Percentiles rank a stretch among this genome's conserved stretches.
Evolutionary conservation across 2,888 invertebrate species (phyloP).

Genomic region (Euphydryas editha): DNA sequence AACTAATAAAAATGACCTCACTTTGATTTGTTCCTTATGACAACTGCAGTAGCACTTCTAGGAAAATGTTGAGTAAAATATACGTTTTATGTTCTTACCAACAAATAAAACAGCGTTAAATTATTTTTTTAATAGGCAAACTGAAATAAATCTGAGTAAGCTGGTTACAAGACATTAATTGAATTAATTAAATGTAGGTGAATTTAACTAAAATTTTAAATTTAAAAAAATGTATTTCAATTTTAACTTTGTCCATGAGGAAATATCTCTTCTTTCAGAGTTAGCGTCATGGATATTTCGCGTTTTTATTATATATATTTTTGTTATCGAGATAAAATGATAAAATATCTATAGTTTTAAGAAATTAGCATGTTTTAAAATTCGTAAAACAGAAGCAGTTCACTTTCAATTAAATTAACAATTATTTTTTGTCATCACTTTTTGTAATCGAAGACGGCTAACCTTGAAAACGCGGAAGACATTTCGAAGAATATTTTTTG

Average conservation of each 20-base stretch:
- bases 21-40: conserved; percentile 12
- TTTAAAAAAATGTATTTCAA: too few relatives aligned
- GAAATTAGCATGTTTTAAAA: conserved; percentile 18
- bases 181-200: background rate
- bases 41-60: background rate
- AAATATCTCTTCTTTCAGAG: too few relatives aligned
- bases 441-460: conserved; percentile 53
- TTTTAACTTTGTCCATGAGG: too few relatives aligned
- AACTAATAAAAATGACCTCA: conserved; percentile 19
- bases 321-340: conserved; percentile 6
- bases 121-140: background rate
- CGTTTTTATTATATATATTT: background rate
- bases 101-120: background rate
- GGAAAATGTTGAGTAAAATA: conserved; percentile 9
- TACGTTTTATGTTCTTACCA: background rate
- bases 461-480: conserved; percentile 71
- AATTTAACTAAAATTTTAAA: too few relatives aligned
- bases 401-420: conserved; percentile 53
- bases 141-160: background rate
- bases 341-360: too few relatives aligned
- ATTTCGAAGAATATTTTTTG: conserved; percentile 56
- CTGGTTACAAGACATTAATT: background rate
- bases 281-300: too few relatives aligned
- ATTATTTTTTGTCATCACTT: conserved; percentile 54
- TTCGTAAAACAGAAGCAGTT: conserved; percentile 44